Evolutionary conservation across 2,797 vertebrate species (phyloP), one percentile per base, ranked within the genome.

Genomic region (Ceryle rudis): DNA sequence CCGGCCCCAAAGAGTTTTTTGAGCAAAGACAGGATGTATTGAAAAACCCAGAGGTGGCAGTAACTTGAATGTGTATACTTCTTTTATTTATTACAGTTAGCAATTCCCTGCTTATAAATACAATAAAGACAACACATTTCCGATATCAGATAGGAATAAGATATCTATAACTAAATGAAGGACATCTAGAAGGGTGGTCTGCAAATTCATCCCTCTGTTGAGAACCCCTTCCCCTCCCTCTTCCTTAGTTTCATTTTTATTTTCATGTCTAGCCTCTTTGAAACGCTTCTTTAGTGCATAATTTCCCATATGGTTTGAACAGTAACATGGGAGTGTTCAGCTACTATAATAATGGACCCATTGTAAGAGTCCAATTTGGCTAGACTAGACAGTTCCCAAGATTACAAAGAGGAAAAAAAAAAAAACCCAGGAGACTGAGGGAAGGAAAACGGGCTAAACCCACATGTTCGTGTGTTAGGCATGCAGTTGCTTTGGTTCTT

Each of bases 301-400:
- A 70, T 88, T 95, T 83, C 79, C 51, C 35, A 9, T 60, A 18
- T 81, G 49, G 42, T 96, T 96, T 93, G 79, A 81, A 83, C 66
- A 51, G 85, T 69, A 86, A 52, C 39, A 13, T 71, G 73, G 28
- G 79, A 86, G 1, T 35, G 33, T 70, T 95, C 73, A 49, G 58
- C 67, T 86, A 22, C 89, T 31, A 31, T 52, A 79, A 62, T 75
- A 93, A 93, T 37, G 64, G 54, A 46, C 25, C 39, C 42, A 31
- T 47, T 90, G 33, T 87, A 65, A 67, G 72, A 91, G 61, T 42
- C 67, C n/a, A 57, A 4, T 86, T 90, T 90, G 91, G 52, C 47
- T 82, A 31, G 62, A 95, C 79, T 62, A 84, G 82, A 41, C 44
- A 77, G 44, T 87, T 91, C 61, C n/a, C n/a, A 60, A 95, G 44